Base-by-base conservation (phyloP, 2,113 vertebrate genomes). In the Dunckerocampus dactyliophorus region DNA sequence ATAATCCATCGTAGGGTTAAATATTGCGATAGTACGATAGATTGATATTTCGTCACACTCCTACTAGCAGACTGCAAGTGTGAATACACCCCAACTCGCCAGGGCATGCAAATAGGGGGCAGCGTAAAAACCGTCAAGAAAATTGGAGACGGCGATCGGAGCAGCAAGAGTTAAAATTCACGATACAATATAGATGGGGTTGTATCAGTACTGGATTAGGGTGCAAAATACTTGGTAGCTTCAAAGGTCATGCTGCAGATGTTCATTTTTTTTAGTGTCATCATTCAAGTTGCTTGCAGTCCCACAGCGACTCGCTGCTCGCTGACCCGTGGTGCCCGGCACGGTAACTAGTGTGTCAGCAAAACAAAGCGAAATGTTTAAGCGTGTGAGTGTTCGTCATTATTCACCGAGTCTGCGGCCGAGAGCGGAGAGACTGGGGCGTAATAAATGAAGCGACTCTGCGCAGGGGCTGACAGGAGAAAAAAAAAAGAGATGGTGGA, bases 331-430 rank as follows among this genome's bases (percentile, higher is more conserved):
- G 61, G 76, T 77, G 75, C 80, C 80, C 59, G 28, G 19, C 73
- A 70, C 74, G 54, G 83, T 82, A 81, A 87, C 76, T 63, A 76
- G 84, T 24, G 69, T 86, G 84, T 84, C 85, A 82, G 82, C 60
- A 52, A 83, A 88, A 86, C 87, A 85, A 89, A 88, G 85, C 82
- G 69, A 77, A 82, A 86, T 86, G 86, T 88, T 89, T 89, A 86
- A 87, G 77, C 68, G 76, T 72, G 80, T 84, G 86, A 89, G 81
- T 56, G 71, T 65, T 76, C 52, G 48, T 80, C 83, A 88, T 89
- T 87, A 86, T 88, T 89, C 87, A 88, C 63, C 0, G 74, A 64
- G 84, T 79, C 69, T 62, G 64, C 58, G 50, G 63, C 80, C 69
- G 66, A 80, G 74, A 76, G 80, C 73, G 5, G 67, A 63, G 22